Conservation (phyloP, 2,797 vertebrate genomes). For the Rhabdophis nuchalis region DNA sequence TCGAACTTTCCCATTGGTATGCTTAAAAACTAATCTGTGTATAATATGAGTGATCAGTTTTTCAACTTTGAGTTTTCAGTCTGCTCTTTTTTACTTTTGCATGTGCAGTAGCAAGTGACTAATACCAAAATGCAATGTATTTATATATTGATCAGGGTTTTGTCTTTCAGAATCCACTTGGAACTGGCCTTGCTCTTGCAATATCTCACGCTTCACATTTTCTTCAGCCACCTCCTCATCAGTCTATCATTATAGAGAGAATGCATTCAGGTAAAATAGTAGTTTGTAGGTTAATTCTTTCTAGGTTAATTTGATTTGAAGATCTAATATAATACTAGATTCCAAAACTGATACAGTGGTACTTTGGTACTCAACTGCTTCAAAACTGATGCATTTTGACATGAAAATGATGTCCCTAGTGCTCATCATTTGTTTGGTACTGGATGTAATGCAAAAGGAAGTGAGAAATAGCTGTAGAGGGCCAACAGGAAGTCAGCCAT, state of each 20-base stretch:
- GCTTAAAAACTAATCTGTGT: slow-evolving; percentile 6
- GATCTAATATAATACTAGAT: neutral
- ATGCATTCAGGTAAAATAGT: slow-evolving; percentile 95
- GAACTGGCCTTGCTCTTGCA: slow-evolving; percentile 91
- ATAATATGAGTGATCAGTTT: neutral
- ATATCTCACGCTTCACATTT: slow-evolving; percentile 99
- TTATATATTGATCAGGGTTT: neutral
- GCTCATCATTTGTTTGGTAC: neutral
- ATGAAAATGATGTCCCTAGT: neutral
- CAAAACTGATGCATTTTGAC: neutral
- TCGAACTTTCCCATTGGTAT: slow-evolving; percentile 15
- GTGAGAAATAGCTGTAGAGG: neutral
- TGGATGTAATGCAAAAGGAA: neutral
- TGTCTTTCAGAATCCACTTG: slow-evolving; percentile 83
- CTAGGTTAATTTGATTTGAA: neutral
- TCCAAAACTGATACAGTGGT: neutral
- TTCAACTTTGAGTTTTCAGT: neutral
- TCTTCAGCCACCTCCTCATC: slow-evolving; percentile 95
- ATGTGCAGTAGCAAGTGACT: neutral
- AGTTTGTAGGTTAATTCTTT: neutral
- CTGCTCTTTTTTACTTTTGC: slow-evolving; percentile 33
- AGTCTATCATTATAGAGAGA: slow-evolving; percentile 98
- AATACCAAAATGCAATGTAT: neutral
- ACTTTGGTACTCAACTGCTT: neutral
- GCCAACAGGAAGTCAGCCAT: neutral